Conservation (phyloP, 1,140 invertebrate genomes). For the Coenobita brevimanus region DNA sequence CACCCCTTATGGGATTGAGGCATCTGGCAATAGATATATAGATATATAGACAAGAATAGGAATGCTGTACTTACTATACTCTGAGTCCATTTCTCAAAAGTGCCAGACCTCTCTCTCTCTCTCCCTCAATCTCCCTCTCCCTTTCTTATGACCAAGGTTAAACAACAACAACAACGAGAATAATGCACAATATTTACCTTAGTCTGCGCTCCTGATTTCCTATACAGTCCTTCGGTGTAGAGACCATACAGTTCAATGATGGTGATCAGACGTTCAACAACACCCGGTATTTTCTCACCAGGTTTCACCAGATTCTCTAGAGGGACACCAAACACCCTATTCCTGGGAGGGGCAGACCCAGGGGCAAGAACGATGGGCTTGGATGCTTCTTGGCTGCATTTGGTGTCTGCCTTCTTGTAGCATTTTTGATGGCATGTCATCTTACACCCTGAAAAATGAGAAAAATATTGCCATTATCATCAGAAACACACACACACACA, state of each 20-base stretch:
- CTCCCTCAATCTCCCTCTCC: too few species aligned
- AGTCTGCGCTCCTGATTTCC: conserved; percentile 87
- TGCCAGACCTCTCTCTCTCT: too few species aligned
- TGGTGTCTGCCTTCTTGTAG: conserved; percentile 79
- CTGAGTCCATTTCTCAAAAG: too few species aligned
- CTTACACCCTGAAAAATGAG: conserved; percentile 95
- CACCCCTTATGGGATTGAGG: conserved; percentile 4
- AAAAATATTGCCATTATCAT: too few species aligned
- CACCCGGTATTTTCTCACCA: conserved; percentile 82
- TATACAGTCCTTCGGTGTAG: conserved; percentile 94
- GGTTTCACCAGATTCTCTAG: conserved; percentile 74
- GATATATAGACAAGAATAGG: too few species aligned
- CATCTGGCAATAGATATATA: background rate
- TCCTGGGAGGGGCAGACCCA: conserved; percentile 4
- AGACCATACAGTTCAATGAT: conserved; percentile 93
- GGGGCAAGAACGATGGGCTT: conserved; percentile 60
- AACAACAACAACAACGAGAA: conserved; percentile 27
- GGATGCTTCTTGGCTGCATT: conserved; percentile 71
- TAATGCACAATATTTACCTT: conserved; percentile 72
- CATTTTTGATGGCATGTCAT: conserved; percentile 96
- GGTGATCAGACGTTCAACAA: conserved; percentile 90
- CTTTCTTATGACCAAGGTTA: background rate
- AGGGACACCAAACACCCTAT: conserved; percentile 77
- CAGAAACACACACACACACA: too few species aligned
- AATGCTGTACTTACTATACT: too few species aligned